Conservation (phyloP, 2,888 invertebrate species). For the Shargacucullia verbasci region DNA sequence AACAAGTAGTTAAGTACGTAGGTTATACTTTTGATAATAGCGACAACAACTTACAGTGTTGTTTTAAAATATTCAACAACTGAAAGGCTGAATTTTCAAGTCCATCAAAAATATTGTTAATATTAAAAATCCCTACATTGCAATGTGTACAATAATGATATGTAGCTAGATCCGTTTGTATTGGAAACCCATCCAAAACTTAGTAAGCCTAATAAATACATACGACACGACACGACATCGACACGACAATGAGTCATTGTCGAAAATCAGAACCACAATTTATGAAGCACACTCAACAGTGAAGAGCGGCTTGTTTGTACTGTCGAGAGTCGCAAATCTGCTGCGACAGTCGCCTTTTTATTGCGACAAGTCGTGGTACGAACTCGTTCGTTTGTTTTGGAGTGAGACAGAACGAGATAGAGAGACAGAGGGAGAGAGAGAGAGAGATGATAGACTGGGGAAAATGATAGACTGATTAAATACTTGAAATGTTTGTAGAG, state of each 20-base stretch:
- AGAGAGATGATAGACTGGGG: not conserved
- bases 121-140: too few species aligned
- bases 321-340: not conserved
- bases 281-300: not conserved
- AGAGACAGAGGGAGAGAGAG: not conserved
- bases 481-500: not conserved
- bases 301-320: not conserved
- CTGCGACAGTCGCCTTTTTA: not conserved
- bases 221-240: not conserved
- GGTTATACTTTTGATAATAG: too few species aligned
- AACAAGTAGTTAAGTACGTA: too few species aligned
- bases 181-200: too few species aligned
- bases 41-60: too few species aligned
- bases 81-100: too few species aligned
- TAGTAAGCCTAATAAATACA: too few species aligned
- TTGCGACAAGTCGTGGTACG: not conserved
- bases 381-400: not conserved
- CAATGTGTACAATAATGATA: too few species aligned
- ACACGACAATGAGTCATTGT: not conserved
- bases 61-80: too few species aligned
- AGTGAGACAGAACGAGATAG: not conserved
- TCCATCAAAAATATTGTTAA: too few species aligned
- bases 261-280: not conserved
- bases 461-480: not conserved
- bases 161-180: too few species aligned